Percentiles rank a stretch among this genome's conserved stretches.
These are phyloP conservation scores for Trematomus bernacchii DNA, from an alignment of 2,797 vertebrate genomes.

Conservation along the genomic window DNA sequence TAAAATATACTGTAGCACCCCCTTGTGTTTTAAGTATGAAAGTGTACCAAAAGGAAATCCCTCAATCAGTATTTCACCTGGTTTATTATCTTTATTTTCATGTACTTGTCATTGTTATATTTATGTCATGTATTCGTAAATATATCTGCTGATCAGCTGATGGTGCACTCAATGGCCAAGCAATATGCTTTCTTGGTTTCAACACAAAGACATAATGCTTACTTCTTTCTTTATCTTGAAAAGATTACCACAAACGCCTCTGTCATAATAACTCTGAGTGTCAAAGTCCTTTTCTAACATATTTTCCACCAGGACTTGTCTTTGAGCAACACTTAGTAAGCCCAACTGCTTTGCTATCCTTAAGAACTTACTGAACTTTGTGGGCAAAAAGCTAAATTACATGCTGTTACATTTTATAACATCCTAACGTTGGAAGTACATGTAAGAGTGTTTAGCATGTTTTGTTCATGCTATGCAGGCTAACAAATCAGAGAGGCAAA, in stretches of 20 bases:
- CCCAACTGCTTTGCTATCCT: not conserved
- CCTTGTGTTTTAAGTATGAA: conserved; percentile 45
- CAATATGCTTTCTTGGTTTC: not conserved
- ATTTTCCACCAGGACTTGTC: not conserved
- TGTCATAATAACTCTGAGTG: not conserved
- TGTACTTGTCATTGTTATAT: not conserved
- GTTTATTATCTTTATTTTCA: not conserved
- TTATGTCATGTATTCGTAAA: too few species aligned
- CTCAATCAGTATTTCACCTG: not conserved
- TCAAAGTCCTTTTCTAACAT: not conserved
- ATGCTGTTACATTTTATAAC: not conserved
- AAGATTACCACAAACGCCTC: not conserved
- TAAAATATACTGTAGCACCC: conserved; percentile 42
- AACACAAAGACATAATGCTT: not conserved
- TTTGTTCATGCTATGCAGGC: not conserved
- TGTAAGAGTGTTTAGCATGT: not conserved
- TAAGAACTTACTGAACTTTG: too few species aligned
- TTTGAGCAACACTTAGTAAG: not conserved
- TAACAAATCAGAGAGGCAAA: not conserved
- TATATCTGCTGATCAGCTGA: not conserved
- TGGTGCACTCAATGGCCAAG: not conserved
- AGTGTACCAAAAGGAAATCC: not conserved
- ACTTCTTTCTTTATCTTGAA: not conserved
- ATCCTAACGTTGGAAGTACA: not conserved
- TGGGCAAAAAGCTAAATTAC: too few species aligned